A percentile compares a stretch with the other conserved stretches of the same genome.
These are phyloP conservation scores for Paramormyrops kingsleyae DNA, from an alignment of 2,113 vertebrate species.

Conservation along the genomic window DNA sequence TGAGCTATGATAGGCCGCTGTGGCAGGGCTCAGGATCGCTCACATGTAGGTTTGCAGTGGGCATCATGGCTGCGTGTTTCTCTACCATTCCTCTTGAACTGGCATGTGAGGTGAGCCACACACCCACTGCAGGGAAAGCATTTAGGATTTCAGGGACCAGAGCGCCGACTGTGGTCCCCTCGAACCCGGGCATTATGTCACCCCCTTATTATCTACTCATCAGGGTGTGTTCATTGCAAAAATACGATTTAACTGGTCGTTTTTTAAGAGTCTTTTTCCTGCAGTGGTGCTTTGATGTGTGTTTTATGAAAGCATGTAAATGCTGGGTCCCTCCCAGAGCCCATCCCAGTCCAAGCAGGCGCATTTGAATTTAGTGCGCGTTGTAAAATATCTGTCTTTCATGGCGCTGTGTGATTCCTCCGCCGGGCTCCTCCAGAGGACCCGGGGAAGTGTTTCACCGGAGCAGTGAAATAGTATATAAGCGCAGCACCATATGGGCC, in stretches of 20 bases:
- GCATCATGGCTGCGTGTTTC: background rate
- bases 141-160: background rate
- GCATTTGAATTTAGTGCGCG: conserved; percentile 43
- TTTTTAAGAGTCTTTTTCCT: conserved; percentile 46
- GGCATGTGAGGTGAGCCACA: background rate
- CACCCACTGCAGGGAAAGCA: background rate
- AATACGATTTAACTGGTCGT: conserved; percentile 42
- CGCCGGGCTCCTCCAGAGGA: conserved; percentile 82
- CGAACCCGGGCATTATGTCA: background rate
- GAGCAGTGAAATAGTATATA: conserved; percentile 69
- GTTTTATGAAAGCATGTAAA: conserved; percentile 51
- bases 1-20: background rate
- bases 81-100: background rate
- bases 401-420: conserved; percentile 43
- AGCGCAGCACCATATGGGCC: conserved; percentile 86
- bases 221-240: conserved; percentile 29
- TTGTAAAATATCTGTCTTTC: conserved; percentile 42
- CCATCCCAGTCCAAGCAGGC: background rate
- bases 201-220: conserved; percentile 24
- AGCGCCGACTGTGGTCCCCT: background rate
- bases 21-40: background rate
- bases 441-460: conserved; percentile 69
- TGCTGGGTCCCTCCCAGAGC: conserved; percentile 27
- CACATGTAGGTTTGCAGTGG: background rate
- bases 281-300: conserved; percentile 52